Evolutionary conservation across 2,888 invertebrate species (phyloP), one percentile per base, ranked within the genome.

Genomic region (Papilio elwesi): DNA sequence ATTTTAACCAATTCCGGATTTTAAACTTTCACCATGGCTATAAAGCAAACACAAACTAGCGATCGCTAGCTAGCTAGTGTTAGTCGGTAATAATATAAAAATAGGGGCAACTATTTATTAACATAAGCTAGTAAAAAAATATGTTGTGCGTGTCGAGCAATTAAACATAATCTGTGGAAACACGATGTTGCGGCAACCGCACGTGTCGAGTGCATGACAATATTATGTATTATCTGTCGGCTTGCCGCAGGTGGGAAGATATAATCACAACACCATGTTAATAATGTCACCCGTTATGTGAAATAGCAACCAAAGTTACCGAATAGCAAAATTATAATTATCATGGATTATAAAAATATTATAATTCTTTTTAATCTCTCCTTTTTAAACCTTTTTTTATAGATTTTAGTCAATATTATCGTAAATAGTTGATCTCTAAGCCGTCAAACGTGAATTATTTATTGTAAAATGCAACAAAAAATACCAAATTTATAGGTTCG

Each of bases 201-300:
- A 53, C 51, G 12, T 63, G 70, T 68, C 68, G 71, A 68, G 68
- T 57, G 51, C 63, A 68, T 75, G 74, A 75, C 74, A 75, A 72
- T 75, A 75, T 75, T 75, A 72, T 70, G 74, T 74, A 72, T 74
- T 74, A 72, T 70, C 69, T 68, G 73, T 68, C 63, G 62, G n/a
- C 64, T 59, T 68, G 71, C 65, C 71, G 57, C 71, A 68, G 67
- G 67, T 67, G 67, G 51, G 59, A 13, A 47, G 53, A 53, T 13
- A 48, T 47, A 59, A 74, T 67, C 67, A 52, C 62, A 36, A 38
- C 62, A 38, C 59, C 66, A 53, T 65, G 59, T 71, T 74, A 51
- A 71, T 74, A 74, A 68, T 69, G 71, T 71, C 71, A 62, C 36
- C 16, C 48, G 26, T 67, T 15, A 57, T 66, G 16, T 59, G 38